Evolutionary conservation across 64 coral and sea anemone genomes (phyloP), one percentile per base, ranked within the genome.

Genomic region (Porites lutea): DNA sequence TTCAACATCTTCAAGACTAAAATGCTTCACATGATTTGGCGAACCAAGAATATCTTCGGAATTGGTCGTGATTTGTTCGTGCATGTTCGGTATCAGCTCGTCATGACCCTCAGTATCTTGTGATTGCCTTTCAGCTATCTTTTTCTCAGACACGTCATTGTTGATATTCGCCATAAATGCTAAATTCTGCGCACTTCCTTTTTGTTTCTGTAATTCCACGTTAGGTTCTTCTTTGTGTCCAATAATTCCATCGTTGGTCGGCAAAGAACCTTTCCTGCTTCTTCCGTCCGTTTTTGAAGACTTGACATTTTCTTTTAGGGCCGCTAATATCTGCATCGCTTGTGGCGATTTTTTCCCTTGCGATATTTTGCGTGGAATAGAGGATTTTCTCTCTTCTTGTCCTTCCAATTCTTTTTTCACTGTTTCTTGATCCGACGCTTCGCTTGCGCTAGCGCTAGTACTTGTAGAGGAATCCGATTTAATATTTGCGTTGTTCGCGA

Each of bases 391-490:
- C 19, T 52, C 61, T 47, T 52, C 63, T 52, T 2, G 13, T 16
- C 23, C 18, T 48, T n/a, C 69, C 46, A 68, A 69, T 8, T 18
- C 61, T 68, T 84, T 84, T 3, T 18, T n/a, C 6, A 43, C n/a
- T 13, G 63, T 84, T 84, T 84, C 81, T 10, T 15, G 59, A 37
- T 84, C 81, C 8, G 81, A 84, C 6, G 64, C 48, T 19, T 76
- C 73, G 48, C 73, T 76, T 3, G 73, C 81, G 3, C 81, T 84
- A 16, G 46, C 69, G n/a, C 81, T 64, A 37, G 27, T 37, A 37
- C 27, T 37, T 37, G 27, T 37, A 37, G 27, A 0, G 19, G 81
- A 84, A 84, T 84, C 81, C 18, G 81, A 84, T 68, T 52, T 84
- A 2, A 52, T 2, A 46, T 69, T 84, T 37, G 81, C 44, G 63